Conservation (phyloP, 2,113 vertebrate genomes). For the Clarias batrachus region DNA sequence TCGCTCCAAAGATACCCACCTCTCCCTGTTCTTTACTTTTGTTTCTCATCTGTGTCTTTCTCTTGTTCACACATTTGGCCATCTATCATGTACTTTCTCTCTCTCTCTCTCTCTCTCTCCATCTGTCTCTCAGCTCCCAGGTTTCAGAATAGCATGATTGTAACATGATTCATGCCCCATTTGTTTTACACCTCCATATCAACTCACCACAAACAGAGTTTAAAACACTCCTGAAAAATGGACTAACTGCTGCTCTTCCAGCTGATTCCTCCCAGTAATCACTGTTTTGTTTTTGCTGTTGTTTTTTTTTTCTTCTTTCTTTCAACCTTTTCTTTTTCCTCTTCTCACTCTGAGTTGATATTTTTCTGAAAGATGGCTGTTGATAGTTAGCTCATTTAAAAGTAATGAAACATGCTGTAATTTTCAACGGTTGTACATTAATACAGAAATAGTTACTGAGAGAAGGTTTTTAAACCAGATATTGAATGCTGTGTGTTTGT, state of each 20-base stretch:
- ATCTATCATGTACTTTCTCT: constrained; percentile 17
- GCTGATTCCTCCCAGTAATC: constrained; percentile 35
- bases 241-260: constrained; percentile 38
- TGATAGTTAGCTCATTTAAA: constrained; percentile 71
- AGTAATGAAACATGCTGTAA: constrained; percentile 70
- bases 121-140: constrained; percentile 58
- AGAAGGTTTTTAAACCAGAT: constrained; percentile 76
- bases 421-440: constrained; percentile 84
- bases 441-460: constrained; percentile 82
- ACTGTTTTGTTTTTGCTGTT: constrained; percentile 7
- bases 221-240: constrained; percentile 49
- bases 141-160: constrained; percentile 65
- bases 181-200: constrained; percentile 50
- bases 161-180: constrained; percentile 37
- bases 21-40: constrained; percentile 46
- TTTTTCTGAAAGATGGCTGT: constrained; percentile 71
- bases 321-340: constrained; percentile 40
- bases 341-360: constrained; percentile 50
- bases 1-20: constrained; percentile 48
- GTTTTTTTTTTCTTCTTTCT: constrained; percentile 24
- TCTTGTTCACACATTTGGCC: constrained; percentile 5
- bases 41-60: constrained; percentile 32
- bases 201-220: constrained; percentile 48
- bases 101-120: constrained; percentile 16
- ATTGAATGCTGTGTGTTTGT: constrained; percentile 65